phyloP scores from a whole-genome alignment of 2,888 invertebrate genomes.

The Tenthredo livida region DNA sequence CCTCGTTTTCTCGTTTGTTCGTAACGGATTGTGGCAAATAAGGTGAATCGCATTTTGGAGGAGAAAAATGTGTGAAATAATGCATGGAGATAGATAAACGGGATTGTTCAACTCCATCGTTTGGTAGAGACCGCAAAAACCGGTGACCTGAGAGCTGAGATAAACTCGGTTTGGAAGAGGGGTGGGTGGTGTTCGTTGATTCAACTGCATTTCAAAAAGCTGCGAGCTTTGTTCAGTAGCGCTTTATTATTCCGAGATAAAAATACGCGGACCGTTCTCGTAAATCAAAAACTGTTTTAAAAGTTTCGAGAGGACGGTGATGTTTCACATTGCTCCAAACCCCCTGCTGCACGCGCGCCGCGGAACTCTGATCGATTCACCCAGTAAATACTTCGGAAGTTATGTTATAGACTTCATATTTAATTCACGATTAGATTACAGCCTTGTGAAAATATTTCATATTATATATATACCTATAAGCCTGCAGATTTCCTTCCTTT shows the following conservation, averaged over 20 bases:
- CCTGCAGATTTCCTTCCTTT: neutral
- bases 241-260: constrained; percentile 37
- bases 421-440: neutral
- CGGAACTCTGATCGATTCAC: constrained; percentile 26
- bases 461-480: neutral
- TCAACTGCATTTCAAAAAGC: constrained; percentile 48
- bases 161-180: constrained; percentile 18
- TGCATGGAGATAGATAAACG: neutral
- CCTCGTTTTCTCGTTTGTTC: neutral
- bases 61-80: neutral
- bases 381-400: constrained; percentile 2
- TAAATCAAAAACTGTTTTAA: constrained; percentile 43
- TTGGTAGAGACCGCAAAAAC: constrained; percentile 20
- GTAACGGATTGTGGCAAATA: neutral
- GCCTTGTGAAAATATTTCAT: neutral
- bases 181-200: constrained; percentile 24
- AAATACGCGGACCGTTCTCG: constrained; percentile 28
- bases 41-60: neutral
- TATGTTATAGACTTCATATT: neutral
- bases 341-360: no score
- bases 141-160: constrained; percentile 44
- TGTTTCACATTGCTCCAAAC: neutral
- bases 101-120: constrained; percentile 36
- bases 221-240: constrained; percentile 7
- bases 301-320: constrained; percentile 27